Base-by-base conservation (phyloP, 1,140 invertebrate species). In the Lysiphlebus fabarum region DNA sequence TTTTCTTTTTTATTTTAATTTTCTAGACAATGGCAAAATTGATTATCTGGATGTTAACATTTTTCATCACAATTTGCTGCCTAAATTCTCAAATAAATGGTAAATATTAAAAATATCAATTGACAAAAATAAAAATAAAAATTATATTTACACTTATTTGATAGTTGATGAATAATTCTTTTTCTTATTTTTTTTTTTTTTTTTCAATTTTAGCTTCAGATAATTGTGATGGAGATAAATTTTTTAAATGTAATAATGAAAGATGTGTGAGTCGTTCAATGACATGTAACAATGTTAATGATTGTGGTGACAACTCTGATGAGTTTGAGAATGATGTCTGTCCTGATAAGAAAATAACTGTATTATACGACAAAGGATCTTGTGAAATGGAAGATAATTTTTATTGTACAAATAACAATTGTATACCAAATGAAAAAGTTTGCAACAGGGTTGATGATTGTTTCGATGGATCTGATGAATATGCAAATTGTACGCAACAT, bases 391-490 rank as follows among this genome's bases (percentile, higher is more conserved):
- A 17, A 10, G n/a, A 70, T 9, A 65, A 75, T 50, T 73, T 56
- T 40, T 56, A 70, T 43, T 90, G 88, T 68, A 71, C 75, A 0
- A 82, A 84, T 70, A 84, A 84, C 9, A 34, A 53, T 7, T 94
- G 92, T 74, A 88, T 96, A 61, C 88, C 90, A 0, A 81, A 84
- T 61, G 81, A 86, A 58, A 79, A 90, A 11, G 91, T 90, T 7
- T 95, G 93, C 72, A 87, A 95, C 75, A 84, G 84, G n/a, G 79
- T 86, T 7, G 54, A 75, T 3, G 87, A 93, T 70, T 95, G 93
- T 69, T 71, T 76, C n/a, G 90, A 91, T 71, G 79, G 79, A 1
- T 88, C 86, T 54, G 93, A 96, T 76, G 93, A 96, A 78, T 79
- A 65, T n/a, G 7, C 26, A 0, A 57, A 37, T 12, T 74, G 72